Conservation (phyloP, 2,888 invertebrate genomes). For the Cordylochernes scorpioides region DNA sequence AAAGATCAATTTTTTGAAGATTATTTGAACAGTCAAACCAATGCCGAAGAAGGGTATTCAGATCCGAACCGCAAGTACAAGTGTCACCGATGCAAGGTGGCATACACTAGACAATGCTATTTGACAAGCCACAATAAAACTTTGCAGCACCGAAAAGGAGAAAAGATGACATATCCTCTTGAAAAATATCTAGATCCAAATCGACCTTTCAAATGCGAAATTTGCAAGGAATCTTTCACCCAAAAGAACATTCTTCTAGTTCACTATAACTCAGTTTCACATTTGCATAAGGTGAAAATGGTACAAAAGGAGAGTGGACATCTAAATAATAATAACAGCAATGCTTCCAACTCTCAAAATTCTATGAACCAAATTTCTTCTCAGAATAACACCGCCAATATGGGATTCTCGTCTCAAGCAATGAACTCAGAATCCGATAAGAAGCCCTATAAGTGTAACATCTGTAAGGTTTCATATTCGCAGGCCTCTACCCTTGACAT, state of each 20-base stretch:
- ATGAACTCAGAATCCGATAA: slow-evolving; percentile 29
- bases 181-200: slow-evolving; percentile 81
- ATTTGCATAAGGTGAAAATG: slow-evolving; percentile 69
- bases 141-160: slow-evolving; percentile 58
- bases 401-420: neutral
- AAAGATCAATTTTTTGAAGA: slow-evolving; percentile 65
- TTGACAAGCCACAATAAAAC: slow-evolving; percentile 76
- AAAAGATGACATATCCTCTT: slow-evolving; percentile 65
- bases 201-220: slow-evolving; percentile 78
- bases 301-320: slow-evolving; percentile 37
- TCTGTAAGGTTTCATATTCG: slow-evolving; percentile 67
- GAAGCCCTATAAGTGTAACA: slow-evolving; percentile 69
- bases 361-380: slow-evolving; percentile 1
- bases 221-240: slow-evolving; percentile 82
- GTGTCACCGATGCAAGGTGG: slow-evolving; percentile 74
- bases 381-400: neutral
- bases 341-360: slow-evolving; percentile 1
- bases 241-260: slow-evolving; percentile 81
- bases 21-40: slow-evolving; percentile 60
- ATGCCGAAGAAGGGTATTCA: slow-evolving; percentile 69
- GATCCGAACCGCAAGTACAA: slow-evolving; percentile 70
- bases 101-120: slow-evolving; percentile 66
- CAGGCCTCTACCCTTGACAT: slow-evolving; percentile 72
- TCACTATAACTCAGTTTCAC: slow-evolving; percentile 82
- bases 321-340: slow-evolving; percentile 1